These are phyloP conservation scores for Nannoperca obscura DNA, from an alignment of 2,797 vertebrate genomes.

Conservation along the genomic window DNA sequence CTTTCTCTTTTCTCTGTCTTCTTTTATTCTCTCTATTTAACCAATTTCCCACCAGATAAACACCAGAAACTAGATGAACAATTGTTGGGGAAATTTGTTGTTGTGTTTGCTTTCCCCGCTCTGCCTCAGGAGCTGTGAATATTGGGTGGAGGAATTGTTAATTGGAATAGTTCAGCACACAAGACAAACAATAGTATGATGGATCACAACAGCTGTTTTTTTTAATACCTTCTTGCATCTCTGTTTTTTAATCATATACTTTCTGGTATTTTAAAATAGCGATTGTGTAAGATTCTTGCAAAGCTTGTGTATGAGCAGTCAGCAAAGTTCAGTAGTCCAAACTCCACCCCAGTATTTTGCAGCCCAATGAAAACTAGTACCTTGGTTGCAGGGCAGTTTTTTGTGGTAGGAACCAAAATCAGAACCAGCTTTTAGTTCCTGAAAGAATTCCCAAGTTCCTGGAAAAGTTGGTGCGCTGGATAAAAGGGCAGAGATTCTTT, in stretches of 20 bases:
- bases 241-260: conserved; percentile 10
- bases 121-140: neutral
- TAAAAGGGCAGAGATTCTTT: neutral
- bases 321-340: conserved; percentile 11
- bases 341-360: conserved; percentile 22
- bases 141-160: neutral
- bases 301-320: neutral
- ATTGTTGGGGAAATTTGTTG: neutral
- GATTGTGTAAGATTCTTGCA: conserved; percentile 13
- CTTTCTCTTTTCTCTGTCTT: neutral
- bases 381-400: conserved; percentile 26
- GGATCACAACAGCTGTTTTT: no score
- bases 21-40: neutral
- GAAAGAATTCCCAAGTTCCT: conserved; percentile 36
- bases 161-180: neutral
- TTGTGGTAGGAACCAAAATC: conserved; percentile 45
- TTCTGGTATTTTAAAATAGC: conserved; percentile 21
- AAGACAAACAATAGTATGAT: neutral
- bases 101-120: neutral
- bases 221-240: neutral
- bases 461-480: conserved; percentile 24
- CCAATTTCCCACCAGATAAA: neutral
- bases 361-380: conserved; percentile 35
- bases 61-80: neutral
- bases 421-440: conserved; percentile 33